Evolutionary conservation across 1,140 invertebrate genomes (phyloP).

Genomic region (Brachionus angularis): DNA sequence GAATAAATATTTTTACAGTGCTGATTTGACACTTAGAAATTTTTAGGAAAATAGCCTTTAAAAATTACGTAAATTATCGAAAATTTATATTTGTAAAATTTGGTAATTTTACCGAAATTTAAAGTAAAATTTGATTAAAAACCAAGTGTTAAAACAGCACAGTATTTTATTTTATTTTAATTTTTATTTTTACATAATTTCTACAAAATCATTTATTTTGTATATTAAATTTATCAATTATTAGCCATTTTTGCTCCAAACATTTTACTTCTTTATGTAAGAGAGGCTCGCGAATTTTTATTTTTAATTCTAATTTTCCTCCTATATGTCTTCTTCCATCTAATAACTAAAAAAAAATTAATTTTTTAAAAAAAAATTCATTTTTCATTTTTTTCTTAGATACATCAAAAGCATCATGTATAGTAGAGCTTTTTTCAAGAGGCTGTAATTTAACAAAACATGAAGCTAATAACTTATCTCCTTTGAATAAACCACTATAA

Average conservation of each 20-base stretch:
- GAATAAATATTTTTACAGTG: too few species aligned
- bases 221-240: constrained; percentile 63
- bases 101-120: too few species aligned
- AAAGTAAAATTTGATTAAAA: too few species aligned
- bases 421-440: constrained; percentile 73
- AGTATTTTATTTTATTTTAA: too few species aligned
- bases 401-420: constrained; percentile 84
- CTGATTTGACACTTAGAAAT: too few species aligned
- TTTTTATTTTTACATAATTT: too few species aligned
- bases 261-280: constrained; percentile 81
- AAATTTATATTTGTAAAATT: too few species aligned
- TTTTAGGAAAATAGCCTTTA: too few species aligned
- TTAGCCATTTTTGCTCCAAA: constrained; percentile 84
- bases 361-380: constrained; percentile 47
- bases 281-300: constrained; percentile 84
- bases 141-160: too few species aligned
- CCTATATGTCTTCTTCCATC: constrained; percentile 80
- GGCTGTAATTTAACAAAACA: constrained; percentile 73
- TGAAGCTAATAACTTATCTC: constrained; percentile 73
- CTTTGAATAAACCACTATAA: constrained; percentile 71
- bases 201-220: too few species aligned
- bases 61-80: too few species aligned
- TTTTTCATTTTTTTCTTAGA: too few species aligned
- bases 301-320: constrained; percentile 82
- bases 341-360: constrained; percentile 63